Percentiles rank a stretch among this genome's conserved stretches.
These are phyloP conservation scores for Uromys caudimaculatus DNA, from an alignment of 2,797 vertebrate genomes.

Conservation along the genomic window DNA sequence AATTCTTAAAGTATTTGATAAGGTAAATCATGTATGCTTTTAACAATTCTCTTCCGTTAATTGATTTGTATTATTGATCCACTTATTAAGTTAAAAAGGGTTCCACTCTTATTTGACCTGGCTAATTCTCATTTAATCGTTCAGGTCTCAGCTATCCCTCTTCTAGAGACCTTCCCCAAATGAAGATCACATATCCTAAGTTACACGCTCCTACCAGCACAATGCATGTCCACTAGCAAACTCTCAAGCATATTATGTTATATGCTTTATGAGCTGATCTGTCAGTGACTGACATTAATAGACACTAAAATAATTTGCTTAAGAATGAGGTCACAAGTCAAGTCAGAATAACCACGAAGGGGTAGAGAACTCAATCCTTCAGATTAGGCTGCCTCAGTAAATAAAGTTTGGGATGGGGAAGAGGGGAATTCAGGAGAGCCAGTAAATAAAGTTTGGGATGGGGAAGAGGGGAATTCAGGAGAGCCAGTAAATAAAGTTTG, in stretches of 20 bases:
- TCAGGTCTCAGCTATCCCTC: conserved; percentile 29
- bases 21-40: neutral
- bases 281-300: neutral
- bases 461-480: neutral
- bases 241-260: neutral
- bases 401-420: neutral
- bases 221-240: conserved; percentile 28
- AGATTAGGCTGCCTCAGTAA: conserved; percentile 3
- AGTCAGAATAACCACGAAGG: conserved; percentile 29
- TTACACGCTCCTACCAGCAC: neutral
- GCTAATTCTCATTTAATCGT: conserved; percentile 28
- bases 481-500: neutral
- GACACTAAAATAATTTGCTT: conserved; percentile 45
- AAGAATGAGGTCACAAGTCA: conserved; percentile 48
- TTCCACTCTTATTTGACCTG: neutral
- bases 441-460: neutral
- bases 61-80: conserved; percentile 28
- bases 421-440: neutral
- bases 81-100: conserved; percentile 50
- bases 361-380: conserved; percentile 27
- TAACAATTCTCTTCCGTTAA: conserved; percentile 51
- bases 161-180: conserved; percentile 21
- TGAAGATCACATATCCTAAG: neutral
- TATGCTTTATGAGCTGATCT: neutral
- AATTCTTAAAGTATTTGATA: conserved; percentile 23